phyloP scores from a whole-genome alignment of 1,140 invertebrate species.

The Cecropterus lyciades region DNA sequence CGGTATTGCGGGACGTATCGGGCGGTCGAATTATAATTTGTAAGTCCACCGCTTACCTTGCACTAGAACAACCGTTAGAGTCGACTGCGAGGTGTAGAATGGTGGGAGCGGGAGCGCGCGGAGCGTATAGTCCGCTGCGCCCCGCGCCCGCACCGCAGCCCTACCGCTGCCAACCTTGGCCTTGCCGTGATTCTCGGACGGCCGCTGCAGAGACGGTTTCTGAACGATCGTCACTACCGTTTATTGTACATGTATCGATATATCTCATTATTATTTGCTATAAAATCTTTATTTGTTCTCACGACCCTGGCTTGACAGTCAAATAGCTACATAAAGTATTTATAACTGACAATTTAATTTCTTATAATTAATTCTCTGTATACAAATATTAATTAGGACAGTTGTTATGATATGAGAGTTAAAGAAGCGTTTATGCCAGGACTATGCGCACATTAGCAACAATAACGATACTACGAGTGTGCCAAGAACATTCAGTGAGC shows the following conservation, averaged over 20 bases:
- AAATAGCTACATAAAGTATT: background rate
- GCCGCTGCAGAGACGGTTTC: conserved; percentile 48
- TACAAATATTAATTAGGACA: background rate
- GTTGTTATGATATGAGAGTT: background rate
- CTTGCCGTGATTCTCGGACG: conserved; percentile 67
- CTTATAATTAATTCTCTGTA: background rate
- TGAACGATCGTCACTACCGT: conserved; percentile 24
- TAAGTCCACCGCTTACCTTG: conserved; percentile 78
- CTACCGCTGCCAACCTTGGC: conserved; percentile 77
- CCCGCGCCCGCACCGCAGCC: conserved; percentile 71
- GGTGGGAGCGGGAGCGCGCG: conserved; percentile 75
- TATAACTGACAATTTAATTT: conserved; percentile 4
- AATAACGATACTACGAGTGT: background rate
- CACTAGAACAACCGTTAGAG: conserved; percentile 80
- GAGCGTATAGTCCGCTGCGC: conserved; percentile 69
- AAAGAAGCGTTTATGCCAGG: background rate
- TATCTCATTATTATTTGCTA: background rate
- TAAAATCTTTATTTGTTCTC: background rate
- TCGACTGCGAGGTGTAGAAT: conserved; percentile 83
- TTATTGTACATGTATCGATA: background rate
- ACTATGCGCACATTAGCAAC: background rate
- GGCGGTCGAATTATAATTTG: conserved; percentile 53
- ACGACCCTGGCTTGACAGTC: background rate
- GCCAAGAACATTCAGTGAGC: background rate
- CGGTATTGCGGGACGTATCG: conserved; percentile 39